Evolutionary conservation across 1,140 invertebrate genomes (phyloP), one percentile per base, ranked within the genome.

Genomic region (Drosophila rufa): DNA sequence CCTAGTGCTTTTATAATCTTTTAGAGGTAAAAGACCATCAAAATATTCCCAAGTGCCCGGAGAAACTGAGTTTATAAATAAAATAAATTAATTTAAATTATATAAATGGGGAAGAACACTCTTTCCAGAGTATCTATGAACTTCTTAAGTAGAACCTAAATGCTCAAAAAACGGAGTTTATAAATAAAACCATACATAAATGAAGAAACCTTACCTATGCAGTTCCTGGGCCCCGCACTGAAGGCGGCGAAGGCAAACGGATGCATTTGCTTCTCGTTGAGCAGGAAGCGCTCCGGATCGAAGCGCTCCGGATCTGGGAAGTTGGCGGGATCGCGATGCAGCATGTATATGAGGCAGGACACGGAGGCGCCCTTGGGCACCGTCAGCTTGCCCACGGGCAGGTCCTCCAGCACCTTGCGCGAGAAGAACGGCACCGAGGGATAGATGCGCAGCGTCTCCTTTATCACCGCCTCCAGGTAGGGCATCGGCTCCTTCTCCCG

Each of bases 381-480:
- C 0, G 80, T 92, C 46, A 86, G 33, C 73, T 91, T 79, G 48
- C 92, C 92, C 65, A 90, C 79, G 15, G 66, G 56, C 33, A 93
- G 60, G 65, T 95, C 95, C 83, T 95, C 94, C 7, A 84, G 92
- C 0, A 95, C 89, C 27, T 92, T 91, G 46, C 96, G 92, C 12
- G 94, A 95, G 75, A 96, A 95, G 15, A 95, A 91, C 22, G 96
- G 96, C 27, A 96, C 96, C 2, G 95, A 94, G 9, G 96, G 96
- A 91, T 94, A 96, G 4, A 96, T 57, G 38, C 95, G 92, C 15
- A 96, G 79, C 2, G 94, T 93, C 87, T 96, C 95, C 90, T 95
- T 96, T n/a, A 96, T 94, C 3, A 94, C 94, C n/a, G 94, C 92
- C 75, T 96, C 96, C 60, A 96, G 79, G 85, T 96, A 96, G 75